Base-by-base conservation (phyloP, 2,113 vertebrate genomes). In the Hystrix brachyura region DNA sequence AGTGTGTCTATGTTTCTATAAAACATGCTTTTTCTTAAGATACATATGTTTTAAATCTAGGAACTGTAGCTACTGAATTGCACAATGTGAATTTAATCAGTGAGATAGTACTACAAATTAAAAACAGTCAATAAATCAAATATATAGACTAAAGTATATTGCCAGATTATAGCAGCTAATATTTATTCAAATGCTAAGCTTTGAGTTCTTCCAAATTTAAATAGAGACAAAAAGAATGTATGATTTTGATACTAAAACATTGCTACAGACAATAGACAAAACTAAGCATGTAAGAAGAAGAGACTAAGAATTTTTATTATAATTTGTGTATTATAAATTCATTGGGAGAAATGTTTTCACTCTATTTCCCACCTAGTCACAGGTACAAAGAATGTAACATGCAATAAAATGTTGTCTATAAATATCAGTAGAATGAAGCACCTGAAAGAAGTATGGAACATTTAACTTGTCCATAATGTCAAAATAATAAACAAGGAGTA, bases 71-170 rank as follows among this genome's bases (percentile, higher is more conserved):
- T 94, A 95, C 92, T 95, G 85, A 97, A 96, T 72, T 86, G 43
- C 51, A 88, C 59, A 94, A 93, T 53, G 57, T 95, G 81, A 96
- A 92, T 96, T 97, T 94, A 96, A 97, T 91, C 92, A 91, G 85
- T 43, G 62, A 78, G 60, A 83, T 94, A 90, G 81, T 90, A 72
- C 67, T 87, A 14, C 29, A 78, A 83, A 93, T 84, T 88, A 72
- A 93, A 97, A 96, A 57, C 21, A 93, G 94, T 91, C 79, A 94
- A 86, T 87, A 96, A 94, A 92, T 97, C 82, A 97, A 95, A 94
- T 87, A 87, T 13, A 81, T 43, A 82, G 57, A 97, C 83, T 57
- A 92, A 94, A 93, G 71, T 94, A 89, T 87, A 87, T 82, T 38
- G 71, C 94, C 60, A 87, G 29, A 64, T 94, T 65, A 32, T 46